Percentiles rank a stretch among this genome's conserved stretches.
Conservation (phyloP, 1,140 invertebrate genomes). For the Zaprionus camerounensis region DNA sequence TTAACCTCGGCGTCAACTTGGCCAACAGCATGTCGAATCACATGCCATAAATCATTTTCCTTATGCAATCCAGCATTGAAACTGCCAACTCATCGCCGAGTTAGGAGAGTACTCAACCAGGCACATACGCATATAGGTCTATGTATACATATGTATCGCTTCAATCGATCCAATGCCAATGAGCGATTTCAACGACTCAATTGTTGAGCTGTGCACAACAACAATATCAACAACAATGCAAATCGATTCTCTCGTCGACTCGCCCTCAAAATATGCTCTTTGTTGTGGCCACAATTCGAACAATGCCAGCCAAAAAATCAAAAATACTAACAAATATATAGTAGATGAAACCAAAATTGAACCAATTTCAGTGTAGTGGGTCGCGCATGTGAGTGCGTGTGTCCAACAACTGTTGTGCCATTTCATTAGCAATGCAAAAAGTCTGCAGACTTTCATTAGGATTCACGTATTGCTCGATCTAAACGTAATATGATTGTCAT, state of each 20-base stretch:
- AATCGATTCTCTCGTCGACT: slow-evolving; percentile 69
- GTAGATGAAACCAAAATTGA: slow-evolving; percentile 22
- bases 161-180: slow-evolving; percentile 31
- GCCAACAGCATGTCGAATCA: slow-evolving; percentile 52
- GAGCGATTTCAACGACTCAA: slow-evolving; percentile 61
- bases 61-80: slow-evolving; percentile 69
- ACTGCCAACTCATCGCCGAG: slow-evolving; percentile 47
- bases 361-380: slow-evolving; percentile 30
- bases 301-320: slow-evolving; percentile 44
- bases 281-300: slow-evolving; percentile 51
- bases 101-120: slow-evolving; percentile 22
- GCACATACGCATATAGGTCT: slow-evolving; percentile 9
- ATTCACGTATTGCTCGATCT: slow-evolving; percentile 59
- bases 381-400: slow-evolving; percentile 3
- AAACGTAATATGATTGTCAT: slow-evolving; percentile 41
- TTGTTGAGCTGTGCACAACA: slow-evolving; percentile 51
- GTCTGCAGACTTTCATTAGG: slow-evolving; percentile 76
- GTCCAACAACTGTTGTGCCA: slow-evolving; percentile 59
- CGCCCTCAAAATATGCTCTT: slow-evolving; percentile 56
- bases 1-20: slow-evolving; percentile 63
- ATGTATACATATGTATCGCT: slow-evolving; percentile 34
- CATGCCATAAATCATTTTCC: slow-evolving; percentile 76
- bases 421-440: slow-evolving; percentile 68
- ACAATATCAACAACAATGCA: slow-evolving; percentile 64
- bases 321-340: not conserved